Conservation (phyloP, 2,113 vertebrate genomes). For the Bothrops jararaca region DNA sequence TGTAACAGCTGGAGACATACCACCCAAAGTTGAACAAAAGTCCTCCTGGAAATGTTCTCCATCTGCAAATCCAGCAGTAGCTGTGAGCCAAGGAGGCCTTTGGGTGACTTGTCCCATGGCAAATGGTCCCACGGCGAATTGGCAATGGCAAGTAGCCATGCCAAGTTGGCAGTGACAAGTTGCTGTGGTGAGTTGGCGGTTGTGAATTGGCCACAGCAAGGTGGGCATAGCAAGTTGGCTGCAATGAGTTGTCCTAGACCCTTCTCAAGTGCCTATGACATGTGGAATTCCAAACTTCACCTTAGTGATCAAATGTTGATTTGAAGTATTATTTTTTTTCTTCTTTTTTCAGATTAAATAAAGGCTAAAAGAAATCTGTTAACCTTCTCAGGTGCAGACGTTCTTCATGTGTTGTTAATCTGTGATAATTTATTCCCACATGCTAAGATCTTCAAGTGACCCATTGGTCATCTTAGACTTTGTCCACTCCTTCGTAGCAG, state of each 20-base stretch:
- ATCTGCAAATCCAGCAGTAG: too few relatives aligned
- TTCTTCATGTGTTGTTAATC: neutral
- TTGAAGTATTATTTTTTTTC: neutral
- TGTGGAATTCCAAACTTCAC: neutral
- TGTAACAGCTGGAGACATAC: too few relatives aligned
- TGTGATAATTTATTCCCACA: neutral
- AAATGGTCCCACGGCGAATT: too few relatives aligned
- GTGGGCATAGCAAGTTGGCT: too few relatives aligned
- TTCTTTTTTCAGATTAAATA: neutral
- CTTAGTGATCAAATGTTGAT: neutral
- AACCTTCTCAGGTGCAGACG: neutral
- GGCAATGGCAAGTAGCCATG: too few relatives aligned
- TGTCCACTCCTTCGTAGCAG: neutral
- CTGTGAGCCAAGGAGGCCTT: neutral
- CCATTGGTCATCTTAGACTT: neutral
- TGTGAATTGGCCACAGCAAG: too few relatives aligned
- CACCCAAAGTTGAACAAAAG: too few relatives aligned
- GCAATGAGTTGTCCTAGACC: too few relatives aligned
- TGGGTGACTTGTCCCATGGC: too few relatives aligned
- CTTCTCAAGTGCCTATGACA: neutral
- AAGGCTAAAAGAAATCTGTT: neutral
- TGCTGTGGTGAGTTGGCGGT: too few relatives aligned
- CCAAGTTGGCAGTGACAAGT: too few relatives aligned
- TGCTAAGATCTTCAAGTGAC: neutral
- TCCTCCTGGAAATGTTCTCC: too few relatives aligned